A percentile compares a stretch with the other conserved stretches of the same genome.
Conservation (phyloP, 2,113 vertebrate genomes). For the Pomatostomus ruficeps region DNA sequence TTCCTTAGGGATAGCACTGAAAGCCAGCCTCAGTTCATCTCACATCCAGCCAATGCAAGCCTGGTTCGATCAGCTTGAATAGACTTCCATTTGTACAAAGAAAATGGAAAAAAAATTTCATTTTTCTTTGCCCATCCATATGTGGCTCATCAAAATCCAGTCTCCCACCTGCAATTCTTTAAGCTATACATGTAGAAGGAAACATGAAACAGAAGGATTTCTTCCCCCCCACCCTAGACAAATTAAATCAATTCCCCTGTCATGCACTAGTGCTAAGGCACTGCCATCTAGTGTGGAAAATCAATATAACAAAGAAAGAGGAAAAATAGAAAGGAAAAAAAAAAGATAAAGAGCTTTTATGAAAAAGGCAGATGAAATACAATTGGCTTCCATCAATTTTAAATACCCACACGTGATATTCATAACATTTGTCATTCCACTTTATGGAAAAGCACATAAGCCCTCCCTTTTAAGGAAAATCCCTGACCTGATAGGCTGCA, state of each 20-base stretch:
- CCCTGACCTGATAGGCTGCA: background rate
- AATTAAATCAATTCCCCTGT: slow-evolving; percentile 24
- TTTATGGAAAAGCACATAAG: background rate
- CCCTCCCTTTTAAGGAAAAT: background rate
- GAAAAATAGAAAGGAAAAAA: accelerated
- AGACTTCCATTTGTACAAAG: background rate
- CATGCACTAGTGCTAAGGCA: slow-evolving; percentile 35
- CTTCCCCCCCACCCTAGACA: background rate
- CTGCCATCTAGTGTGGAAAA: slow-evolving; percentile 63
- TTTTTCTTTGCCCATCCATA: background rate
- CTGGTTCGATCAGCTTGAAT: background rate
- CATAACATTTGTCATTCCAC: background rate
- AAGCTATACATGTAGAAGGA: background rate
- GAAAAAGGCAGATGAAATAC: background rate
- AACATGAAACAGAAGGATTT: slow-evolving; percentile 3
- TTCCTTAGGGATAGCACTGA: background rate
- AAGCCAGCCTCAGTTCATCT: background rate
- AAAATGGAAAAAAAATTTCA: background rate
- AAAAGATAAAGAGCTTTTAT: background rate
- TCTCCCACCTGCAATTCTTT: background rate
- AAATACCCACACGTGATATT: background rate
- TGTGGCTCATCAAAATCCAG: background rate
- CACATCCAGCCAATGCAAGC: background rate
- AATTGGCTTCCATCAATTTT: background rate
- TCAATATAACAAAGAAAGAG: slow-evolving; percentile 7